Percentiles rank a stretch among this genome's conserved stretches.
phyloP scores from a whole-genome alignment of 2,113 vertebrate genomes.

The western clawed frog (Xenopus tropicalis) region UCB_Xtro_10.0 CM004443.2:48542501-48543000 shows the following conservation, averaged over 20 bases:
- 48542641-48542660: background rate
- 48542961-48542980: conserved; percentile 51
- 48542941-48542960: conserved; percentile 63
- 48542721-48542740: conserved; percentile 40
- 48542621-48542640: background rate
- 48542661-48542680: background rate
- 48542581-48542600: too few species aligned
- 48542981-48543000: conserved; percentile 47
- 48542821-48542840: conserved; percentile 63
- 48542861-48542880: conserved; percentile 58
- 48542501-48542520: too few species aligned
- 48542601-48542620: too few species aligned
- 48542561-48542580: too few species aligned
- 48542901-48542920: conserved; percentile 58
- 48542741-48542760: conserved; percentile 28
- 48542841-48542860: conserved; percentile 55
- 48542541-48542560: too few species aligned
- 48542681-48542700: conserved; percentile 23
- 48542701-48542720: conserved; percentile 39
- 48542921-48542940: conserved; percentile 55
- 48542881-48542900: conserved; percentile 55
- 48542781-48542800: conserved; percentile 63
- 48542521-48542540: too few species aligned
- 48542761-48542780: conserved; percentile 55
- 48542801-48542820: conserved; percentile 62